Base-by-base conservation (phyloP, 1,140 invertebrate species). In the Gonatopus flavifemur region DNA sequence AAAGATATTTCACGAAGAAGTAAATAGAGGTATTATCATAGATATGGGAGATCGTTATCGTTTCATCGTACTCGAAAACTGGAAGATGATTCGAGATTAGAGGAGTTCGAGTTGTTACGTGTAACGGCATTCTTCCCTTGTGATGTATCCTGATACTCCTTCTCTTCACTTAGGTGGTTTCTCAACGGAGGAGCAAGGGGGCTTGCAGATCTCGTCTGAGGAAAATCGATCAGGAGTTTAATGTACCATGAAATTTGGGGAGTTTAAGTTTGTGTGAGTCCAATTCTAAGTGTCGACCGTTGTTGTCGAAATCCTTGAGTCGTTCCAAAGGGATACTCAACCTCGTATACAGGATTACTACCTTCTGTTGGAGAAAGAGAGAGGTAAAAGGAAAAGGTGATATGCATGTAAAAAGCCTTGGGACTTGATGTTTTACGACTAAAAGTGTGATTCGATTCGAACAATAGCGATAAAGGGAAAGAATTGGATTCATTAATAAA, bases 171-270 rank as follows among this genome's bases (percentile, higher is more conserved):
- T 22, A 32, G 38, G 47, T 22, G 24, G 24, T 55, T 48, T 43
- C 37, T 48, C 28, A 41, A 5, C 13, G 10, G 39, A 13, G n/a
- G 4, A 19, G 10, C 32, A 20, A 31, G 9, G 19, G 6, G 4
- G 7, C 37, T 16, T 15, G 9, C n/a, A 15, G 32, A 31, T 49
- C 20, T 6, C 30, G 9, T 4, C 19, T 12, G 20, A 37, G 16
- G 48, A 40, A 49, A 64, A 65, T 67, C 62, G 62, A 52, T 67
- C 56, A 45, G 40, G 30, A 50, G 55, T 42, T 52, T 61, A 67
- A 67, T 60, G 63, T 62, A 39, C 50, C 65, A 54, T 67, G 51
- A 67, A 67, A 65, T 67, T 65, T 47, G 42, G 38, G 30, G 44
- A 35, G 20, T n/a, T n/a, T n/a, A n/a, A n/a, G n/a, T n/a, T n/a